Conservation (phyloP, 2,113 vertebrate genomes). For the Chloropsis cyanopogon region DNA sequence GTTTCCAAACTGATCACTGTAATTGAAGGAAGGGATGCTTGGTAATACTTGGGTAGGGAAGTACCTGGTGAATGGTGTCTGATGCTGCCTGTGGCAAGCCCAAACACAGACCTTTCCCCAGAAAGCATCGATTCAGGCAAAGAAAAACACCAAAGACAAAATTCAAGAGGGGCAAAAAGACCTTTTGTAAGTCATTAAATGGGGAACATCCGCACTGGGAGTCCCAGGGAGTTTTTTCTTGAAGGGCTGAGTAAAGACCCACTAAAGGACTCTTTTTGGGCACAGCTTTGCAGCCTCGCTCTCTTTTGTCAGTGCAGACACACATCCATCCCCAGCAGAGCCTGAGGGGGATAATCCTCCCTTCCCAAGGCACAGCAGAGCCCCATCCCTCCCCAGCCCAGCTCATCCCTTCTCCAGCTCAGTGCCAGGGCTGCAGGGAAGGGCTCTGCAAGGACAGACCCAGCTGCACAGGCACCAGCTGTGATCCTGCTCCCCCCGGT, state of each 20-base stretch:
- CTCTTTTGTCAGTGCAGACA: background rate
- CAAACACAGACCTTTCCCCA: background rate
- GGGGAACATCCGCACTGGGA: background rate
- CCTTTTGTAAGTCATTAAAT: background rate
- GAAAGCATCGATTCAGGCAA: background rate
- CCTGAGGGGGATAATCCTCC: background rate
- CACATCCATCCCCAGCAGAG: background rate
- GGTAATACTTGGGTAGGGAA: background rate
- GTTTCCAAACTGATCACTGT: background rate
- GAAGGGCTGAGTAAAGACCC: background rate
- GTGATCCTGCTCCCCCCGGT: rapidly evolving
- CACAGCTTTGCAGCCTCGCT: background rate
- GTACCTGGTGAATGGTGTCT: background rate
- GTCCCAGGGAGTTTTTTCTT: background rate
- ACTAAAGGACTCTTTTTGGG: background rate
- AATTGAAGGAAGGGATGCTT: background rate
- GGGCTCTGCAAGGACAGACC: background rate
- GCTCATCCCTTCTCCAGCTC: background rate
- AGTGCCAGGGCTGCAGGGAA: background rate
- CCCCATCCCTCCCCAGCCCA: rapidly evolving
- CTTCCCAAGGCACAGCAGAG: background rate
- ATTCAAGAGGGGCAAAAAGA: background rate
- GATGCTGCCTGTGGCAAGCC: background rate
- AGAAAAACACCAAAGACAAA: background rate
- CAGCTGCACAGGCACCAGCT: background rate